phyloP scores from a whole-genome alignment of 1,140 invertebrate species.

The Aphaenogaster floridana region DNA sequence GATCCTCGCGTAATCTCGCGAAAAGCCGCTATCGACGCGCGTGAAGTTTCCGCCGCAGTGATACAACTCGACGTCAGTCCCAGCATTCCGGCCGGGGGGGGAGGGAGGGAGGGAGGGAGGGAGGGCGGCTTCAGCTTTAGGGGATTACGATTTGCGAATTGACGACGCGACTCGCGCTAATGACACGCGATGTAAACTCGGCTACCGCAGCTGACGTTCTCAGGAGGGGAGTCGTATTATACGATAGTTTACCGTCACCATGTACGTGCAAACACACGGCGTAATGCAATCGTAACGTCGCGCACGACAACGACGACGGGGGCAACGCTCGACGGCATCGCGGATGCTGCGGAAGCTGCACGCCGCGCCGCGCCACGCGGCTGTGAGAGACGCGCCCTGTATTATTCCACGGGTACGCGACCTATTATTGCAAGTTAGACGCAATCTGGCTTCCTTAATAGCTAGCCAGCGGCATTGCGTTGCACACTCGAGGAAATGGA shows the following conservation, averaged over 20 bases:
- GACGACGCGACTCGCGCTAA: conserved; percentile 47
- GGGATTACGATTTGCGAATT: conserved; percentile 52
- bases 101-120: background rate
- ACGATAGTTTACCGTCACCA: background rate
- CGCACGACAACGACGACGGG: background rate
- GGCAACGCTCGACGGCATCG: background rate
- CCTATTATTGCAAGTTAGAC: conserved; percentile 47
- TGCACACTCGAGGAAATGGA: conserved; percentile 3
- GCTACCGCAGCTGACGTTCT: conserved; percentile 40
- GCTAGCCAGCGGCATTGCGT: background rate
- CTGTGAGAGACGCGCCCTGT: background rate
- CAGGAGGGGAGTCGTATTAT: conserved; percentile 41
- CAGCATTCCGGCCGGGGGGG: background rate
- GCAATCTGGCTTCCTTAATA: conserved; percentile 15
- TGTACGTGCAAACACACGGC: conserved; percentile 17
- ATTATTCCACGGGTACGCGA: conserved; percentile 50
- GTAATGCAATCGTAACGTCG: conserved; percentile 50
- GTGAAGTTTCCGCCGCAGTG: background rate
- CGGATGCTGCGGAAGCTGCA: background rate
- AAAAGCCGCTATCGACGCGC: background rate
- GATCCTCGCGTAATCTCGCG: background rate
- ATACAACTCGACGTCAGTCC: background rate
- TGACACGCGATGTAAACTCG: conserved; percentile 52
- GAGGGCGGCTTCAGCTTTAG: background rate
- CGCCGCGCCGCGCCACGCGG: background rate